Evolutionary conservation across 2,888 invertebrate genomes (phyloP).

Genomic region (Oxystoma pomonae): DNA sequence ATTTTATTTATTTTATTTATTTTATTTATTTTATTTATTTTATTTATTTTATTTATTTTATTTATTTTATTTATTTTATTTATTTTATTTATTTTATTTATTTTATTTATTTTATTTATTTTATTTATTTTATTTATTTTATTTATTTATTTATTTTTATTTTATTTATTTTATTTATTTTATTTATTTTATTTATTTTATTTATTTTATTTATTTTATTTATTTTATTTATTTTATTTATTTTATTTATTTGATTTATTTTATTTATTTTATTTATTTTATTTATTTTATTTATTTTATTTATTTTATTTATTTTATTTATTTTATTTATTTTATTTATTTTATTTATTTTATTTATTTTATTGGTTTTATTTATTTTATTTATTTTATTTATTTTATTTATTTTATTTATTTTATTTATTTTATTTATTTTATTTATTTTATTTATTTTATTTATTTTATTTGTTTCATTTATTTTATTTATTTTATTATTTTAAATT

Average conservation of each 20-base stretch:
- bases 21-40: background rate
- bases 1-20: background rate
- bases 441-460: too few relatives aligned
- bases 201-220: background rate
- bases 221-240: background rate
- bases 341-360: too few relatives aligned
- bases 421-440: too few relatives aligned
- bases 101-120: background rate
- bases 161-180: background rate
- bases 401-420: too few relatives aligned
- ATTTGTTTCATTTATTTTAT: too few relatives aligned
- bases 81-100: background rate
- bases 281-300: too few relatives aligned
- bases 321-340: too few relatives aligned
- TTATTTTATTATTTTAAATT: too few relatives aligned
- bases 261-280: background rate
- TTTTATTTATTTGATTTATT: slow-evolving; percentile 2
- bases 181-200: background rate
- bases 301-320: too few relatives aligned
- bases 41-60: background rate
- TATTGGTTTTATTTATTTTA: too few relatives aligned
- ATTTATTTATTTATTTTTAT: background rate
- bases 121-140: background rate
- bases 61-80: background rate
- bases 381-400: too few relatives aligned